Conservation (phyloP, 2,888 invertebrate genomes). For the Monopis laevigella region DNA sequence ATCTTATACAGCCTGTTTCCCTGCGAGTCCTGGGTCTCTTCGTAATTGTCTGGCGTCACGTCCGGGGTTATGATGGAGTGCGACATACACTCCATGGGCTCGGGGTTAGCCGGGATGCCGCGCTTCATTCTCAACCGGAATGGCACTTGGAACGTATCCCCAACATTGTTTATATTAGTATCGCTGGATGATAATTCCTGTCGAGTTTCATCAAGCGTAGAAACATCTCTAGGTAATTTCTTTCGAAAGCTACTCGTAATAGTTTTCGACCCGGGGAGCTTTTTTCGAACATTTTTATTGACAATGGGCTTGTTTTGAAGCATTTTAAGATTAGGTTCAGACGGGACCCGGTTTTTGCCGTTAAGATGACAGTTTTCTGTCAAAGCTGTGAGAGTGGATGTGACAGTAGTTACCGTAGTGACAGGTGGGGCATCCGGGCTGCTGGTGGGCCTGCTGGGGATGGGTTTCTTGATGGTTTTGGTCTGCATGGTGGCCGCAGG, state of each 20-base stretch:
- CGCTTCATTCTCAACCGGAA: conserved; percentile 54
- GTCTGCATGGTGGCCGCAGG: conserved; percentile 45
- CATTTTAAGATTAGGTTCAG: conserved; percentile 47
- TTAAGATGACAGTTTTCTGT: conserved; percentile 59
- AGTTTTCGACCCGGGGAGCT: conserved; percentile 53
- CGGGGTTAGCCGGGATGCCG: conserved; percentile 53
- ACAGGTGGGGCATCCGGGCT: conserved; percentile 34
- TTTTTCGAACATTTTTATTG: conserved; percentile 34
- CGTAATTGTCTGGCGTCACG: conserved; percentile 51
- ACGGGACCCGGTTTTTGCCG: conserved; percentile 49
- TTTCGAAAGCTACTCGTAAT: conserved; percentile 50
- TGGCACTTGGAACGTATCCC: conserved; percentile 54
- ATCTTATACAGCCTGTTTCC: conserved; percentile 60
- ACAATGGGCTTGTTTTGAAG: conserved; percentile 29
- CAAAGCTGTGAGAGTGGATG: conserved; percentile 48
- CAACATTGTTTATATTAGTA: conserved; percentile 56
- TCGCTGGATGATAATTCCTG: conserved; percentile 60
- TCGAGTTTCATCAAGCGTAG: conserved; percentile 35
- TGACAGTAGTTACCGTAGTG: conserved; percentile 40
- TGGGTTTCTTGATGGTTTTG: conserved; percentile 45
- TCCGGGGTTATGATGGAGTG: conserved; percentile 52
- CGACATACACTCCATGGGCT: conserved; percentile 54
- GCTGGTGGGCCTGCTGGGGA: conserved; percentile 31
- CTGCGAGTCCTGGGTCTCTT: conserved; percentile 56
- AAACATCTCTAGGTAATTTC: conserved; percentile 46